A percentile compares a stretch with the other conserved stretches of the same genome.
Evolutionary conservation across 2,888 invertebrate genomes (phyloP).

Genomic region (Galerucella calmariensis): DNA sequence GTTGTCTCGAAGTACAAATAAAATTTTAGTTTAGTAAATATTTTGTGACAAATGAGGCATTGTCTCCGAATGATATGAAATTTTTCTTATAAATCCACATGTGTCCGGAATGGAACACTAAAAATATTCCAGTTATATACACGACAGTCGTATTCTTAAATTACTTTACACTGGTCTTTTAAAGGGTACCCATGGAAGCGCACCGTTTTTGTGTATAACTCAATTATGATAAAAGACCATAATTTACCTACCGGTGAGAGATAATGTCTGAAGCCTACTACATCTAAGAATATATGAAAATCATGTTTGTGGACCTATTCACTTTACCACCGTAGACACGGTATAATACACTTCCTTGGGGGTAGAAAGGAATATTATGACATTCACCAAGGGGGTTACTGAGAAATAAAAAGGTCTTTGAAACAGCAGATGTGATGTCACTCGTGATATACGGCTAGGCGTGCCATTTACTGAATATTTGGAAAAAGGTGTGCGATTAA

Average conservation of each 20-base stretch:
- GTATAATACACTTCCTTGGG: constrained; percentile 58
- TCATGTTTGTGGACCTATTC: constrained; percentile 53
- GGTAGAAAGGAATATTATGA: constrained; percentile 63
- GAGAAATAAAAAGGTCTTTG: constrained; percentile 31
- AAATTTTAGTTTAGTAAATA: constrained; percentile 6
- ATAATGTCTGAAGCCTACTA: constrained; percentile 36
- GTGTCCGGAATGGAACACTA: constrained; percentile 5
- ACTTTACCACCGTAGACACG: constrained; percentile 58
- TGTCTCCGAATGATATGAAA: constrained; percentile 9
- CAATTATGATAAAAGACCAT: constrained; percentile 37
- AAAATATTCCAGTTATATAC: constrained; percentile 14
- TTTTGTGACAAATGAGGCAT: constrained; percentile 14
- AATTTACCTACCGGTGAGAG: constrained; percentile 37
- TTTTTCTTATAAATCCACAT: constrained; percentile 22
- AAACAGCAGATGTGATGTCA: constrained; percentile 56
- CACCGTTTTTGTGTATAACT: constrained; percentile 31
- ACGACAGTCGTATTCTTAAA: constrained; percentile 16
- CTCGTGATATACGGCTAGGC: constrained; percentile 53
- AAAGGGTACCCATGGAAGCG: constrained; percentile 12
- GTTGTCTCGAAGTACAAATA: neutral
- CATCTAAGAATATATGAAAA: constrained; percentile 47
- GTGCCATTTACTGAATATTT: constrained; percentile 52
- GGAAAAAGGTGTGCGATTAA: constrained; percentile 49
- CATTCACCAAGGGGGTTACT: constrained; percentile 58
- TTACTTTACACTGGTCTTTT: constrained; percentile 8